Evolutionary conservation across 2,888 invertebrate species (phyloP).

Genomic region (Oeneis ivallda): DNA sequence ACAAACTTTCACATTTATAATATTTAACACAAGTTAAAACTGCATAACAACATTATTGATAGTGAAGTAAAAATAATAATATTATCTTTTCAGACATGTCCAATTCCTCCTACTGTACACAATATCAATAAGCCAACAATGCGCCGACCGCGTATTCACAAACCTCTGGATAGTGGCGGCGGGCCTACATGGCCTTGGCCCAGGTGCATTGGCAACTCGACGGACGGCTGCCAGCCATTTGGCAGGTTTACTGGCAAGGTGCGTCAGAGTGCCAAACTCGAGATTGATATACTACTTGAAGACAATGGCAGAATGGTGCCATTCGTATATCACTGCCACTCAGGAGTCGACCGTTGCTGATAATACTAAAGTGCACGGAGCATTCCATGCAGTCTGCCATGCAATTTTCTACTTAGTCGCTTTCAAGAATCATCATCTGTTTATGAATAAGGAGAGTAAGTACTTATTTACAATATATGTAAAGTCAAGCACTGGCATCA

Average conservation of each 20-base stretch:
- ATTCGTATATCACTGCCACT: conserved; percentile 87
- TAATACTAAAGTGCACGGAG: conserved; percentile 85
- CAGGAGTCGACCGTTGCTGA: conserved; percentile 78
- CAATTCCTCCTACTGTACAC: conserved; percentile 76
- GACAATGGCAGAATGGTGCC: conserved; percentile 91
- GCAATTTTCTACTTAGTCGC: conserved; percentile 95
- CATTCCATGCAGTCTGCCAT: conserved; percentile 96
- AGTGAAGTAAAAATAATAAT: not conserved
- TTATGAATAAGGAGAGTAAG: conserved; percentile 83
- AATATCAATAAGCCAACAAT: conserved; percentile 74
- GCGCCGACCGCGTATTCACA: conserved; percentile 64
- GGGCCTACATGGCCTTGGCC: conserved; percentile 62
- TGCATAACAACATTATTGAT: no score
- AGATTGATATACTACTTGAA: conserved; percentile 64
- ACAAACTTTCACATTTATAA: no score
- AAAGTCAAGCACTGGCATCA: no score
- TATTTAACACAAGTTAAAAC: no score
- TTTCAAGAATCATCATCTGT: conserved; percentile 92
- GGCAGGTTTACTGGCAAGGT: conserved; percentile 70
- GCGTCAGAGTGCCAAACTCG: conserved; percentile 66
- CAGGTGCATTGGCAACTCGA: conserved; percentile 65
- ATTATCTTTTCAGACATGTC: conserved; percentile 63
- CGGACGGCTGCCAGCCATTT: conserved; percentile 70
- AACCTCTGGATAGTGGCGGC: conserved; percentile 70
- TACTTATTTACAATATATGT: not conserved